Base-by-base conservation (phyloP, 2,113 vertebrate species). In the Passerina amoena region DNA sequence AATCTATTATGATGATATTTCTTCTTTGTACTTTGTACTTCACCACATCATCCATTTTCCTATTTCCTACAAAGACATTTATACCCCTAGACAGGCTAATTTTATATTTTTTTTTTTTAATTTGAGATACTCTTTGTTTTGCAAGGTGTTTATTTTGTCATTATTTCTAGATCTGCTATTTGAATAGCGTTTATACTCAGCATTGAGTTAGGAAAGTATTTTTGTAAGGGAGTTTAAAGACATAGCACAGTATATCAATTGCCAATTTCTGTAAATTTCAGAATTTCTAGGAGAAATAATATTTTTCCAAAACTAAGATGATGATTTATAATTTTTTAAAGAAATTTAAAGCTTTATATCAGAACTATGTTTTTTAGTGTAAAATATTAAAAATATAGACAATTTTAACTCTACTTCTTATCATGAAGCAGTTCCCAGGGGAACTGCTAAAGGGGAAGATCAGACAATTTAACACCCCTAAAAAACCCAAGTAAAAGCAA, bases 401-500 rank as follows among this genome's bases (percentile, higher is more conserved):
- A 45, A 66, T 82, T 85, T 71, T 4, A 66, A 10, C 15, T 47
- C 6, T 17, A 63, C 27, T 28, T 24, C 22, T 37, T 38, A 45
- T 9, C 35, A 54, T 3, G 6, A 63, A 79, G 11, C 6, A 69
- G 9, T 28, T 57, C 7, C 5, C 18, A 56, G 21, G 12, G 64
- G 4, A 45, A 9, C 18, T 82, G 20, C 33, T 85, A 16, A 64
- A 40, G 4, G 17, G 13, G 45, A 90, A 60, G 12, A 64, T 24
- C 6, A 64, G 21, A 68, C 77, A 61, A 59, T 4, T 23, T 1
- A 12, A 27, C 2, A 2, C 8, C 20, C 14, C 9, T 0, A 9
- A 28, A 59, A 28, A 35, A 15, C 1, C 3, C 0, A 1, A 44
- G 33, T 21, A 25, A 37, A 63, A 44, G 3, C 5, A 68, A 18